Evolutionary conservation across 2,888 invertebrate species (phyloP).

Genomic region (Gastracanthus pulcherrimus): DNA sequence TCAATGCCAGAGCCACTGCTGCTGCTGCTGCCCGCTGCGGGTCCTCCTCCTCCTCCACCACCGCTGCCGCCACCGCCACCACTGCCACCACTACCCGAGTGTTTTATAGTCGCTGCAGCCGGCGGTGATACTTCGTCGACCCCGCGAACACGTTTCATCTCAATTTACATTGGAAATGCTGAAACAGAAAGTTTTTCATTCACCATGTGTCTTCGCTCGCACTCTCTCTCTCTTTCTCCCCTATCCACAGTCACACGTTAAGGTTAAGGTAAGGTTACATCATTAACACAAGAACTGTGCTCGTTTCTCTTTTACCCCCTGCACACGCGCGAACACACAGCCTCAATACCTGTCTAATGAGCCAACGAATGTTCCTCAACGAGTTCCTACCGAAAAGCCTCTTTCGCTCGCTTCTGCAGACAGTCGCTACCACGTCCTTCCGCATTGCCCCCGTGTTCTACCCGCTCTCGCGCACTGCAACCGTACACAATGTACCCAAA

Average conservation of each 20-base stretch:
- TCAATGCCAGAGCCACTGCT: constrained; percentile 76
- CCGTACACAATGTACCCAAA: neutral
- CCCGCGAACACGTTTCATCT: constrained; percentile 82
- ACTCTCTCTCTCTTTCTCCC: neutral
- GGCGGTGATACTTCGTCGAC: constrained; percentile 76
- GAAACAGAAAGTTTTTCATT: constrained; percentile 62
- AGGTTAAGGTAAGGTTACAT: constrained; percentile 14
- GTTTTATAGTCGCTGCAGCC: constrained; percentile 79
- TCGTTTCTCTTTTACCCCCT: neutral
- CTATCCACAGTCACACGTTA: neutral
- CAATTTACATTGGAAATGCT: constrained; percentile 83
- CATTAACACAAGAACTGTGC: neutral
- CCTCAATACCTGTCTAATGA: constrained; percentile 27
- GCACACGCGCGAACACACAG: too few relatives aligned
- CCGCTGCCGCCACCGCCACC: constrained; percentile 72
- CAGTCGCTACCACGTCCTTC: neutral
- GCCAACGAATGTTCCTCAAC: constrained; percentile 43
- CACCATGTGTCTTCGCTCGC: neutral
- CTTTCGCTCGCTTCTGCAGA: too few relatives aligned
- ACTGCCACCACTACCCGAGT: constrained; percentile 75
- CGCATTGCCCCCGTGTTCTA: constrained; percentile 1
- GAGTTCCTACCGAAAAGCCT: constrained; percentile 4
- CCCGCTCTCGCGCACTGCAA: neutral
- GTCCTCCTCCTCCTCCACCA: constrained; percentile 61
- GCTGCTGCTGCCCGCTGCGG: constrained; percentile 71